Base-by-base conservation (phyloP, 2,888 invertebrate genomes). In the Drymonia ruficornis region DNA sequence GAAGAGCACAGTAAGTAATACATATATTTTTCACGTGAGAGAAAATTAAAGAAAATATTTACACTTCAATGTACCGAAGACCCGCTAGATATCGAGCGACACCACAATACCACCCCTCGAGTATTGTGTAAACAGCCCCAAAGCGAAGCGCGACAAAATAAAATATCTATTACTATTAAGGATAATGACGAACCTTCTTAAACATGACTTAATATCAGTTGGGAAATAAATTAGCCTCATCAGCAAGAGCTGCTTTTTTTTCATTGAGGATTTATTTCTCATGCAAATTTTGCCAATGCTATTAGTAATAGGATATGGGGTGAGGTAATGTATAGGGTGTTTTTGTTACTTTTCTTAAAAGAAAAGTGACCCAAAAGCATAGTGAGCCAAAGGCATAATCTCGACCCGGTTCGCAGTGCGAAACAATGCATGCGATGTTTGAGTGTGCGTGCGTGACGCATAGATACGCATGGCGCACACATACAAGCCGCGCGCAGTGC, bases 111-210 rank as follows among this genome's bases (percentile, higher is more conserved):
- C 46, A 73, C 65, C 83, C 78, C 75, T 63, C 69, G 67, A 80
- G 83, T 81, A 81, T 86, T 84, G 84, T 85, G 86, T 84, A 88
- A 89, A 89, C 87, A 90, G 77, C 86, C 83, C 86, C 75, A 82
- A 82, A 86, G 81, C 86, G 84, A 78, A 86, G 77, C 80, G 90
- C 88, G 90, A 86, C 91, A 86, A 91, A 89, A 90, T 92, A 93
- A 93, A 90, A 92, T 91, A 93, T 93, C 92, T 93, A 93, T 93
- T 91, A 91, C 93, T 93, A 93, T 93, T 93, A 93, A 90, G 84
- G 81, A 85, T 93, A 93, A 93, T 83, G 93, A 90, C 82, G 81
- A 87, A 80, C 82, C 88, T 89, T 89, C 93, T 92, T 91, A 92
- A 91, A 91, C 91, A 92, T 91, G 92, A 92, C 93, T 93, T 93